Conservation (phyloP, 2,888 invertebrate genomes). For the Papilio protenor region DNA sequence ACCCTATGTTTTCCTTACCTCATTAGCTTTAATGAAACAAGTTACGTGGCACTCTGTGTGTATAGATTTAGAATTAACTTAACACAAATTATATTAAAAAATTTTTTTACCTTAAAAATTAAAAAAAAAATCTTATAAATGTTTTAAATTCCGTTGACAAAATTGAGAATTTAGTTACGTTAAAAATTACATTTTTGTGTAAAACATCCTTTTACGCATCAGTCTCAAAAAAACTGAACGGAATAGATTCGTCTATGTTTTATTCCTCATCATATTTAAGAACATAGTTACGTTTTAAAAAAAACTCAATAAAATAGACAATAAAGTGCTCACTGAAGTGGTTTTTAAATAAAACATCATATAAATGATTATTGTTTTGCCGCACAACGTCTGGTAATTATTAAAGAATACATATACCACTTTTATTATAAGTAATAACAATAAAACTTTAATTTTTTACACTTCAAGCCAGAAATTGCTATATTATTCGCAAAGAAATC, state of each 20-base stretch:
- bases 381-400: background rate
- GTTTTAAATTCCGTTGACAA: too few species aligned
- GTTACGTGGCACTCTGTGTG: background rate
- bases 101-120: background rate
- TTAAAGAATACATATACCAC: constrained; percentile 47
- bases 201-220: background rate
- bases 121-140: too few species aligned
- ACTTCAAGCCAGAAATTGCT: constrained; percentile 48
- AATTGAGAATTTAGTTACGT: too few species aligned
- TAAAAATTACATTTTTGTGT: background rate
- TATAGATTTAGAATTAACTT: background rate
- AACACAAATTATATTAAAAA: background rate
- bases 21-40: constrained; percentile 7
- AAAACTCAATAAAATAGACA: background rate
- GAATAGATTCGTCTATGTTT: background rate
- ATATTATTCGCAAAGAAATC: background rate
- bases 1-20: constrained; percentile 2
- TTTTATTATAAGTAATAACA: constrained; percentile 50
- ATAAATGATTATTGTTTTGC: constrained; percentile 2
- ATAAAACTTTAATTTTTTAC: constrained; percentile 49
- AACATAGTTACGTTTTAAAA: background rate
- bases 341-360: constrained; percentile 3
- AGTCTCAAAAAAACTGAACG: background rate
- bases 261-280: background rate
- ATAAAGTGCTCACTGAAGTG: background rate